Percentiles rank a stretch among this genome's conserved stretches.
phyloP scores from a whole-genome alignment of 1,140 invertebrate genomes.

The Sycobia sp. region DNA sequence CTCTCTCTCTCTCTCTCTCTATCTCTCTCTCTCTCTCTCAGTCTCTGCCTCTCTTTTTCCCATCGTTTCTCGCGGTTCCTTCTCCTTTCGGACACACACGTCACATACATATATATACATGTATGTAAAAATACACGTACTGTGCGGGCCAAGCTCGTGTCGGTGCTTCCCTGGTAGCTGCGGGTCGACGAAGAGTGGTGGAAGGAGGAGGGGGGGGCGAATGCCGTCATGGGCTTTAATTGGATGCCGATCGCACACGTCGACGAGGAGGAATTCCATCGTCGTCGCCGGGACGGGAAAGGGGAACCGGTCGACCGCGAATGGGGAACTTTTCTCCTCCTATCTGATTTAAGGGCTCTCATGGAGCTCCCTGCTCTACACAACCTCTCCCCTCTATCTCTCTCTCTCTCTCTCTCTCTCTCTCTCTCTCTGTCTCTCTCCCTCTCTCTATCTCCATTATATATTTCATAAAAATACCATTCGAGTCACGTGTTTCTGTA shows the following conservation, averaged over 20 bases:
- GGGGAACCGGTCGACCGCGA: constrained; percentile 37
- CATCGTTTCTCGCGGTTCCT: too few species aligned
- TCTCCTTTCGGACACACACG: too few species aligned
- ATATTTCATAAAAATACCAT: constrained; percentile 34
- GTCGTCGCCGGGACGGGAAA: too few species aligned
- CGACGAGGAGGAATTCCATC: constrained; percentile 35
- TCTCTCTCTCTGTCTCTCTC: neutral
- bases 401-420: neutral
- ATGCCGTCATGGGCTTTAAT: constrained; percentile 39
- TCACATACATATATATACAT: too few species aligned
- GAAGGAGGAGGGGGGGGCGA: neutral
- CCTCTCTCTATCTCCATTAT: neutral
- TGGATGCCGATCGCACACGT: constrained; percentile 39
- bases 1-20: neutral
- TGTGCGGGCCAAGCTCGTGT: too few species aligned
- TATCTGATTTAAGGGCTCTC: constrained; percentile 30
- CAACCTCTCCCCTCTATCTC: too few species aligned
- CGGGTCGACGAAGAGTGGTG: too few species aligned
- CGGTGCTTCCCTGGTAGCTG: too few species aligned
- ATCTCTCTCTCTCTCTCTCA: too few species aligned
- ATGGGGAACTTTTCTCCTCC: constrained; percentile 37
- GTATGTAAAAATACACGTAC: too few species aligned
- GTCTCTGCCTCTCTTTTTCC: too few species aligned
- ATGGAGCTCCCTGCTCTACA: too few species aligned
- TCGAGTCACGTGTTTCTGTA: constrained; percentile 15